Base-by-base conservation (phyloP, 1,140 invertebrate genomes). In the Sitobion miscanthi region DNA sequence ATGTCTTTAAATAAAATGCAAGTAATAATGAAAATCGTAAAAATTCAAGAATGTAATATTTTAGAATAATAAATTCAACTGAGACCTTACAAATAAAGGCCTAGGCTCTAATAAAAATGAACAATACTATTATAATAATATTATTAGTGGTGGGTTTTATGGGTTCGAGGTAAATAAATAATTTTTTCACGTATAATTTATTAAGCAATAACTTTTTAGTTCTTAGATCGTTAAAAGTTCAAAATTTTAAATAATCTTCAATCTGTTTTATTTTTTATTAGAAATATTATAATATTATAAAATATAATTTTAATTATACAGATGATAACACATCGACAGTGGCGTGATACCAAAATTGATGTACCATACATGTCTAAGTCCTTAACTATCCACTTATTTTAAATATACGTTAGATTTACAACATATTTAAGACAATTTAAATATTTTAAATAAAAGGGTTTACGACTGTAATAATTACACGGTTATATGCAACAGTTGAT, bases 51-150 rank as follows among this genome's bases (percentile, higher is more conserved):
- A 77, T 77, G n/a, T 77, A 77, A 77, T 77, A 77, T n/a, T 77
- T 77, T 77, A 77, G 62, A n/a, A n/a, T 77, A n/a, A 77, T 77
- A 77, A n/a, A 77, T 77, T 77, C 62, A 77, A 77, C 25, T 69
- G 62, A 11, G 11, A 14, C 62, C 11, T 69, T 30, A 4, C 30
- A n/a, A 77, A 77, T 77, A 77, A 77, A 77, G n/a, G n/a, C 1
- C n/a, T 14, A 17, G 14, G 17, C 62, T 77, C 62, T 17, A 52
- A 77, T 77, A 77, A 77, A 69, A n/a, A n/a, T n/a, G 30, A 69
- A n/a, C 30, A 14, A n/a, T 69, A 69, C 30, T 69, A 69, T n/a
- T 4, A n/a, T n/a, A 69, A 17, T 69, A n/a, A 17, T n/a, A 77
- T 17, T 77, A 69, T 6, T 4, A 17, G 14, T n/a, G 30, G 62